Evolutionary conservation across 2,113 vertebrate genomes (phyloP).

Genomic region (Grammomys dolichurus): DNA sequence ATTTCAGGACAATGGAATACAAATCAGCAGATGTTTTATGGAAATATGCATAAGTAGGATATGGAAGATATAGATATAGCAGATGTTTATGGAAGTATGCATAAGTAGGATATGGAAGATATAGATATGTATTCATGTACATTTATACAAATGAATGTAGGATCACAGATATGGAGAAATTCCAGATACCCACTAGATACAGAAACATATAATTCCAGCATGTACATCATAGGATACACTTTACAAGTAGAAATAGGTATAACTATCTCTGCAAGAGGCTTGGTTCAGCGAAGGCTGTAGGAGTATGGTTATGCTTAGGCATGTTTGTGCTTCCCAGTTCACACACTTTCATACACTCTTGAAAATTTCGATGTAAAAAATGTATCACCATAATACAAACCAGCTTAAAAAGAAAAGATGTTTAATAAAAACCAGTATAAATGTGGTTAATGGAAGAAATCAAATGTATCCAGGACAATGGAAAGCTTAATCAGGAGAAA

Average conservation of each 20-base stretch:
- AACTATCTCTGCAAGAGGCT: conserved; percentile 48
- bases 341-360: not conserved
- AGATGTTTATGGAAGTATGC: not conserved
- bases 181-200: not conserved
- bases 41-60: not conserved
- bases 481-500: conserved; percentile 14
- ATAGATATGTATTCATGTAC: not conserved
- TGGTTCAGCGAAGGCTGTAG: not conserved
- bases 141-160: too few species aligned
- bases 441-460: conserved; percentile 31
- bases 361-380: conserved; percentile 13
- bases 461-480: conserved; percentile 43
- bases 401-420: conserved; percentile 50
- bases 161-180: not conserved
- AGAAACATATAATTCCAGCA: not conserved
- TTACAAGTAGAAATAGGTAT: not conserved
- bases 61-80: not conserved
- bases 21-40: conserved; percentile 18
- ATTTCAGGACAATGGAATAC: conserved; percentile 10
- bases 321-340: not conserved
- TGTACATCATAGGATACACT: not conserved
- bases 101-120: not conserved
- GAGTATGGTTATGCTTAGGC: not conserved
- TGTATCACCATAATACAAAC: conserved; percentile 1
- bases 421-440: conserved; percentile 26